Evolutionary conservation across 2,113 vertebrate species (phyloP).

Genomic region (Lepisosteus osseus): DNA sequence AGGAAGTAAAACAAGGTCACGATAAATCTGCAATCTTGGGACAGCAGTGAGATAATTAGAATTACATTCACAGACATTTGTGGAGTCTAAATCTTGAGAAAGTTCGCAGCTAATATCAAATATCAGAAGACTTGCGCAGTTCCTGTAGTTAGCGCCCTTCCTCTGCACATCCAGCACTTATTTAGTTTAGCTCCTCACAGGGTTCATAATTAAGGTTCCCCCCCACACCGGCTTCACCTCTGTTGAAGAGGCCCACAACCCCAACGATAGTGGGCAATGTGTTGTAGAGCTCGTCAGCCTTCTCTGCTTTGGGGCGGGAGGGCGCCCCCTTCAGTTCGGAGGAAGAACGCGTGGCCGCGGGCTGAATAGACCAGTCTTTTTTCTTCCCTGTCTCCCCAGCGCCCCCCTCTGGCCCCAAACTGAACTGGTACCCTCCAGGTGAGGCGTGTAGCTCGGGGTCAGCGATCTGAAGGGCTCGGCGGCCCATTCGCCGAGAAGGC

Average conservation of each 20-base stretch:
- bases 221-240: slow-evolving; percentile 60
- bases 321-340: slow-evolving; percentile 59
- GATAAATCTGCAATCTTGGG: no score
- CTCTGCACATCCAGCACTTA: background rate
- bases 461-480: slow-evolving; percentile 17
- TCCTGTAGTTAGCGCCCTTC: background rate
- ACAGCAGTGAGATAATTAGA: background rate
- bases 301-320: slow-evolving; percentile 57
- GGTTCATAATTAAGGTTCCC: no score
- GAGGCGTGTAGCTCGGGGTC: slow-evolving; percentile 30
- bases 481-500: slow-evolving; percentile 14
- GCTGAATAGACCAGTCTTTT: slow-evolving; percentile 32
- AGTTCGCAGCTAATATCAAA: background rate
- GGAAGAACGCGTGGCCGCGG: slow-evolving; percentile 27
- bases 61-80: background rate
- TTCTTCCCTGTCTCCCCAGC: slow-evolving; percentile 51
- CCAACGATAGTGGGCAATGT: slow-evolving; percentile 69
- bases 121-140: background rate
- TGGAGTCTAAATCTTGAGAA: background rate
- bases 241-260: slow-evolving; percentile 72
- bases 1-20: no score
- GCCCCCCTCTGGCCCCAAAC: slow-evolving; percentile 50
- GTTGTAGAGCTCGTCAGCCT: slow-evolving; percentile 74
- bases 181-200: no score
- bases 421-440: slow-evolving; percentile 46